These are phyloP conservation scores for Cromileptes altivelis DNA, from an alignment of 2,113 vertebrate species.

Conservation along the genomic window DNA sequence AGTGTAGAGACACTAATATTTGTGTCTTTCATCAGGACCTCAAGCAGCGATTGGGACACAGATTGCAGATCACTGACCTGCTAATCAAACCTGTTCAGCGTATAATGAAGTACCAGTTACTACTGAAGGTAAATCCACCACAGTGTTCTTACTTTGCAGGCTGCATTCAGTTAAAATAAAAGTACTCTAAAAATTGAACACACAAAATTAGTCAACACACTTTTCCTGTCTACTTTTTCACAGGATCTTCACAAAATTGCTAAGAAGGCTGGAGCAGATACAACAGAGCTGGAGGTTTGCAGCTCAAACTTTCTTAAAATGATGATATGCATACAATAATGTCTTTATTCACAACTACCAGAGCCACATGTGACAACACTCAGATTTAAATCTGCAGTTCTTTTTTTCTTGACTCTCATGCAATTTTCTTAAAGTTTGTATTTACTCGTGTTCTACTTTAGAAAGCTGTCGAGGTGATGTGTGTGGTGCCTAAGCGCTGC, in stretches of 20 bases:
- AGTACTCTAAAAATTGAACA: not conserved
- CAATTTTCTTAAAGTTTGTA: not conserved
- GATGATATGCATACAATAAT: not conserved
- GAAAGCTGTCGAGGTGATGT: conserved; percentile 99
- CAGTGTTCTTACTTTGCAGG: not conserved
- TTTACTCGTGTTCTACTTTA: conserved; percentile 61
- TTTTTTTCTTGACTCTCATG: not conserved
- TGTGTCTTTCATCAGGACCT: conserved; percentile 86
- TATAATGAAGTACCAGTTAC: conserved; percentile 98
- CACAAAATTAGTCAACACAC: not conserved
- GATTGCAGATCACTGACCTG: conserved; percentile 95
- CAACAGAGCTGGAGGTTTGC: conserved; percentile 93
- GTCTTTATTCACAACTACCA: not conserved
- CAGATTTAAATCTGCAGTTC: not conserved
- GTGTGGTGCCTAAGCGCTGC: conserved; percentile 97
- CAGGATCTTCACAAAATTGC: conserved; percentile 97
- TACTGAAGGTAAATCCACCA: conserved; percentile 90
- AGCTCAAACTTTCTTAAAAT: not conserved
- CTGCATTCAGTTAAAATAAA: conserved; percentile 12
- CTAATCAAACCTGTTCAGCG: conserved; percentile 98
- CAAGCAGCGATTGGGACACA: conserved; percentile 95
- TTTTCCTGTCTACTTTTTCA: not conserved
- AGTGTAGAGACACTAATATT: not conserved
- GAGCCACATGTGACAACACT: not conserved
- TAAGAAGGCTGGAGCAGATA: conserved; percentile 94